A percentile compares a stretch with the other conserved stretches of the same genome.
These are phyloP conservation scores for Tiliqua scincoides DNA, from an alignment of 2,113 vertebrate species.

Conservation along the genomic window DNA sequence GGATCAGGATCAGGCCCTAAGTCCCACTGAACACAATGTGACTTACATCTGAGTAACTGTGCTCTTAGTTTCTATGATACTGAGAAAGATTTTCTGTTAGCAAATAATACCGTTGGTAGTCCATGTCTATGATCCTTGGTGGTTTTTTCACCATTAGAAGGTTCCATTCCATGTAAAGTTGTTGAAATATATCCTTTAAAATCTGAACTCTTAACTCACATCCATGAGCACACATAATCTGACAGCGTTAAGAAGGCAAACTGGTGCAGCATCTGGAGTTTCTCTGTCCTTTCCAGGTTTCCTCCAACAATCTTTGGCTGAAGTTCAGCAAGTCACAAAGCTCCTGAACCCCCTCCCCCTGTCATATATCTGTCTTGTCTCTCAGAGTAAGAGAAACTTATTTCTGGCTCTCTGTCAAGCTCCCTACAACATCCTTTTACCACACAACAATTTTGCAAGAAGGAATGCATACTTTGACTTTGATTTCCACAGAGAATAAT, in stretches of 20 bases:
- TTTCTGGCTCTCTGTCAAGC: conserved; percentile 76
- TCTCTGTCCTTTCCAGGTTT: conserved; percentile 78
- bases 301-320: conserved; percentile 76
- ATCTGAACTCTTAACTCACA: conserved; percentile 50
- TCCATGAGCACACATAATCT: conserved; percentile 50
- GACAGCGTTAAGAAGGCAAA: conserved; percentile 75
- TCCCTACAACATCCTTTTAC: conserved; percentile 75
- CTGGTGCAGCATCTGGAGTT: conserved; percentile 77
- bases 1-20: no score
- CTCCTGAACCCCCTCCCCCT: conserved; percentile 78
- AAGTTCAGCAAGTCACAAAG: conserved; percentile 69
- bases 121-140: neutral
- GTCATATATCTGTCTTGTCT: conserved; percentile 80
- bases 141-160: neutral
- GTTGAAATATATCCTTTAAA: conserved; percentile 56
- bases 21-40: no score
- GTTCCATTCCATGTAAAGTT: neutral
- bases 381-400: conserved; percentile 76
- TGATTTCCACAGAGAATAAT: conserved; percentile 75
- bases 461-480: conserved; percentile 73
- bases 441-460: conserved; percentile 70
- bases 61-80: neutral
- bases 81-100: neutral
- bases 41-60: neutral
- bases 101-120: neutral